These are phyloP conservation scores for Eupeodes luniger DNA, from an alignment of 2,888 invertebrate species.

Conservation along the genomic window DNA sequence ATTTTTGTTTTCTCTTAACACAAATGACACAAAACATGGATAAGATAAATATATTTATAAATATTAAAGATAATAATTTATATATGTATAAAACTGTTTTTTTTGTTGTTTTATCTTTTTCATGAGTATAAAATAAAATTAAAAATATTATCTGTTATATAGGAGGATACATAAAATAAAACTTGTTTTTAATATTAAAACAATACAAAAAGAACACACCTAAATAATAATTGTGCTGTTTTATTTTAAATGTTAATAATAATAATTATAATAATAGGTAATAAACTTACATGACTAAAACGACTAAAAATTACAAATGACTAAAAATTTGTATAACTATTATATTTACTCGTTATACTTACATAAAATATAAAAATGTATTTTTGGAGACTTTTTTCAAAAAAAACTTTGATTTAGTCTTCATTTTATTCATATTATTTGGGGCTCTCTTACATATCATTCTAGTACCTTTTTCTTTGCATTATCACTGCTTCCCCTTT, in stretches of 20 bases:
- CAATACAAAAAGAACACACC: constrained; percentile 55
- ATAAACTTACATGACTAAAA: constrained; percentile 68
- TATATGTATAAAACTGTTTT: constrained; percentile 22
- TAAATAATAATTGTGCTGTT: constrained; percentile 72
- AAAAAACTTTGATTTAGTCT: neutral
- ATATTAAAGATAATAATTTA: constrained; percentile 25
- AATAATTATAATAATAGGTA: constrained; percentile 36
- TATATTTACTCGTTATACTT: constrained; percentile 46
- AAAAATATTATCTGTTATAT: constrained; percentile 39
- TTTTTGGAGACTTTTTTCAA: constrained; percentile 1
- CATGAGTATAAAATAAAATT: constrained; percentile 36
- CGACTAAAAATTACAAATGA: constrained; percentile 73
- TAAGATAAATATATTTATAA: constrained; percentile 50
- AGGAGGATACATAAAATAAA: constrained; percentile 38
- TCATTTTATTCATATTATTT: neutral
- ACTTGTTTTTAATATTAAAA: neutral
- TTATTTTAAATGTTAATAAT: constrained; percentile 23
- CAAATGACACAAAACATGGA: constrained; percentile 71
- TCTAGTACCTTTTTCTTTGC: constrained; percentile 57
- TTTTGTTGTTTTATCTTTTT: neutral
- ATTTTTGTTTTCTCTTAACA: constrained; percentile 25
- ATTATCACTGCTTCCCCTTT: constrained; percentile 52
- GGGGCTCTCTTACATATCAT: constrained; percentile 31
- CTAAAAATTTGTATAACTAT: constrained; percentile 65
- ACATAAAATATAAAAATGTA: constrained; percentile 41